A percentile compares a stretch with the other conserved stretches of the same genome.
Conservation (phyloP, 1,140 invertebrate genomes). For the Drosophila lini region DNA sequence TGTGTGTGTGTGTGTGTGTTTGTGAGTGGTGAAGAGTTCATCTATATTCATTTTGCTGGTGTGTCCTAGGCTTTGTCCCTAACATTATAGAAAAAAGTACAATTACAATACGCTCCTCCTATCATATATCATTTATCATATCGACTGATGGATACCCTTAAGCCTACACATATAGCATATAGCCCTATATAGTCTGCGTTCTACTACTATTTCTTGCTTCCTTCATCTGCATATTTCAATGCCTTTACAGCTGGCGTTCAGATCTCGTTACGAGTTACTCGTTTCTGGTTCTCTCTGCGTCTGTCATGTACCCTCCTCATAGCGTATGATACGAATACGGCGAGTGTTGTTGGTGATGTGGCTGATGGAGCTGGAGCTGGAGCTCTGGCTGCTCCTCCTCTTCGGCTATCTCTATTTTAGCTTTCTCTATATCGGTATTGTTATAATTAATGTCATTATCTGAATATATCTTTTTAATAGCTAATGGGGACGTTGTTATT, state of each 20-base stretch:
- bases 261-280: slow-evolving; percentile 3
- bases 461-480: slow-evolving; percentile 69
- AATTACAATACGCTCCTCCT: slow-evolving; percentile 27
- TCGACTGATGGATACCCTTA: slow-evolving; percentile 15
- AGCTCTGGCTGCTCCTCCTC: slow-evolving; percentile 19
- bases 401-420: slow-evolving; percentile 13
- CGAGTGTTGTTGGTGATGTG: slow-evolving; percentile 50
- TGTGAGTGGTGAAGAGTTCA: slow-evolving; percentile 13
- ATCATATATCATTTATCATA: neutral
- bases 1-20: neutral
- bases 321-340: slow-evolving; percentile 71
- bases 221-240: neutral
- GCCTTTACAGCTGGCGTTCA: slow-evolving; percentile 20
- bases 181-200: slow-evolving; percentile 23
- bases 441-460: slow-evolving; percentile 72
- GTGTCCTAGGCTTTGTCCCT: slow-evolving; percentile 18
- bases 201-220: slow-evolving; percentile 1
- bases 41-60: slow-evolving; percentile 15
- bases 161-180: slow-evolving; percentile 20
- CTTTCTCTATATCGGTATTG: slow-evolving; percentile 34
- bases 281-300: neutral
- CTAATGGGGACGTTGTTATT: slow-evolving; percentile 64
- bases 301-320: slow-evolving; percentile 22
- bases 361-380: slow-evolving; percentile 17
- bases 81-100: slow-evolving; percentile 39